A percentile compares a stretch with the other conserved stretches of the same genome.
Conservation (phyloP, 1,140 invertebrate genomes). For the Cherax quadricarinatus region DNA sequence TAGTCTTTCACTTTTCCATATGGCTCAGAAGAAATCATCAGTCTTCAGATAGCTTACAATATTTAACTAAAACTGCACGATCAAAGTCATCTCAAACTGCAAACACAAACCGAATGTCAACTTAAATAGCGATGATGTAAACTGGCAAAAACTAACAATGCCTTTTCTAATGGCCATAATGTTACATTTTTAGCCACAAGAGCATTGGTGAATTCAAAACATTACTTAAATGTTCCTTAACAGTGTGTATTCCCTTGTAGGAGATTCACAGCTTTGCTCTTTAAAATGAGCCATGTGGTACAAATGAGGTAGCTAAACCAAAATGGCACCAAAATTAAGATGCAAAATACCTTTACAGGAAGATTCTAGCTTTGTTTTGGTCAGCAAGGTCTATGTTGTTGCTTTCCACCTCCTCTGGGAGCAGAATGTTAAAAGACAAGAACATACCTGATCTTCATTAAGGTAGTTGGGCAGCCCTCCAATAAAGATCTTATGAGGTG, state of each 20-base stretch:
- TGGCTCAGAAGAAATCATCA: neutral
- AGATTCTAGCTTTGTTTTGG: neutral
- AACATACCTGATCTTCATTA: slow-evolving; percentile 94
- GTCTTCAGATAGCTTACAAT: neutral
- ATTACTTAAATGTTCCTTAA: neutral
- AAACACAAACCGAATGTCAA: neutral
- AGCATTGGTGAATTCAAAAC: neutral
- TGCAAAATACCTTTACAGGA: neutral
- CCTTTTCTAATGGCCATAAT: neutral
- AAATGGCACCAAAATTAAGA: neutral
- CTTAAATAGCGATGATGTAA: no score
- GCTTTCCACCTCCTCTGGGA: slow-evolving; percentile 24
- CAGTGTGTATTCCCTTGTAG: neutral
- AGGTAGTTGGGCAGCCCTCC: slow-evolving; percentile 99
- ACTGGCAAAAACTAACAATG: no score
- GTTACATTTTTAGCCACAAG: neutral
- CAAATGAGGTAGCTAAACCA: neutral
- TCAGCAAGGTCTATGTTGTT: slow-evolving; percentile 12
- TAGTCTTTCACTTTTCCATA: neutral
- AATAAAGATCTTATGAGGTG: slow-evolving; percentile 99
- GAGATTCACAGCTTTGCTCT: neutral
- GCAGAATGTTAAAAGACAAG: slow-evolving; percentile 50
- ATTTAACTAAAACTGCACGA: slow-evolving; percentile 73
- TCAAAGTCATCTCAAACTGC: neutral
- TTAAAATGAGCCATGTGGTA: neutral